Percentiles rank a stretch among this genome's conserved stretches.
These are phyloP conservation scores for Thripadectes ignobilis DNA, from an alignment of 2,797 vertebrate genomes.

Conservation along the genomic window DNA sequence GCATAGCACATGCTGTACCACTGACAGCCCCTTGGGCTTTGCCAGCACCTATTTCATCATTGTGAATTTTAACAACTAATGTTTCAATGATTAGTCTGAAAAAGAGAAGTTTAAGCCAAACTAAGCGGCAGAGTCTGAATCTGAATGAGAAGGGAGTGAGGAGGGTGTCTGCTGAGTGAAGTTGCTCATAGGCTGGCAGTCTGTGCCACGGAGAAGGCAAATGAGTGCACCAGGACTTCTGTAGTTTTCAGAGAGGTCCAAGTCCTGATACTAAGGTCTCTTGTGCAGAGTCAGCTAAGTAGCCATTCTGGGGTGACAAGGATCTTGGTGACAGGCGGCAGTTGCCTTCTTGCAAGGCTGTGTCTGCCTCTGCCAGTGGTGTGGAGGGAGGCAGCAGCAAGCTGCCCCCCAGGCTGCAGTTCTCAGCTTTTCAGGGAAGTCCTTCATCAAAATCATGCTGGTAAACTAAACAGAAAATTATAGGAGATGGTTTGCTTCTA, in stretches of 20 bases:
- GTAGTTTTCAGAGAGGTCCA: not conserved
- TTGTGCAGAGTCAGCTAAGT: not conserved
- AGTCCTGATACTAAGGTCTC: not conserved
- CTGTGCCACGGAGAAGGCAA: not conserved
- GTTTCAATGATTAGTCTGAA: not conserved
- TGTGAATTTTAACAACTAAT: not conserved
- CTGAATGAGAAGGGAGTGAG: not conserved
- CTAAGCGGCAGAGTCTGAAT: not conserved
- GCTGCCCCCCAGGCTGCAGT: too few species aligned
- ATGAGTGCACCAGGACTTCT: not conserved
- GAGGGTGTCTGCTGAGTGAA: not conserved
- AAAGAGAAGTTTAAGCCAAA: not conserved
- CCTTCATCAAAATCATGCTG: not conserved
- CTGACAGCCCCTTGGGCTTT: not conserved
- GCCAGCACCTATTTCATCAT: not conserved
- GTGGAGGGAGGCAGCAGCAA: rapidly evolving
- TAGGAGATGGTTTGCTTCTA: not conserved
- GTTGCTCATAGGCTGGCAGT: not conserved
- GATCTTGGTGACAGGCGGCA: not conserved
- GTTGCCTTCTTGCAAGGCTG: rapidly evolving
- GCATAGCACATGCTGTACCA: not conserved
- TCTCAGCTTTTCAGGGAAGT: not conserved
- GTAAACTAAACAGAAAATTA: not conserved
- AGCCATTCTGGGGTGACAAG: rapidly evolving
- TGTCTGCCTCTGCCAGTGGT: rapidly evolving